A percentile compares a stretch with the other conserved stretches of the same genome.
These are phyloP conservation scores for Brachyhypopomus occidentalis DNA, from an alignment of 2,113 vertebrate species.

Conservation along the genomic window DNA sequence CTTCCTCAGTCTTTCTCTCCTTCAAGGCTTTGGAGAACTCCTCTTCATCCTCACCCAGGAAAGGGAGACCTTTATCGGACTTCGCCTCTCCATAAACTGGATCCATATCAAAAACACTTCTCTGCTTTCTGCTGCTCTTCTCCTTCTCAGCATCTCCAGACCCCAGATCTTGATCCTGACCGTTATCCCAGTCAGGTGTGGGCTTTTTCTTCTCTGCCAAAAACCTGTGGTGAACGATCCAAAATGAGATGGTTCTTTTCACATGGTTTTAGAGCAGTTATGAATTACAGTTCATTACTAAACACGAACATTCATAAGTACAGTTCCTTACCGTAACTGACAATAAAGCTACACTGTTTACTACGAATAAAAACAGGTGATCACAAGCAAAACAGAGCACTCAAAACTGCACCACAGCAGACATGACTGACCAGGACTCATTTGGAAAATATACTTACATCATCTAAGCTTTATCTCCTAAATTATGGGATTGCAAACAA, in stretches of 20 bases:
- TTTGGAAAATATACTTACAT: constrained; percentile 62
- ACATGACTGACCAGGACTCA: constrained; percentile 57
- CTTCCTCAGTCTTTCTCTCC: constrained; percentile 82
- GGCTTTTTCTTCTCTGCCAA: constrained; percentile 84
- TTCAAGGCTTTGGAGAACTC: constrained; percentile 86
- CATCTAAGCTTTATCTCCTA: constrained; percentile 62
- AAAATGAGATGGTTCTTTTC: not conserved
- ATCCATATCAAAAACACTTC: constrained; percentile 76
- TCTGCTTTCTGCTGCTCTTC: constrained; percentile 80
- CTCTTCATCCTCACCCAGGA: constrained; percentile 78
- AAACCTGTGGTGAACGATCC: constrained; percentile 75
- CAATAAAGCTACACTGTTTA: constrained; percentile 6
- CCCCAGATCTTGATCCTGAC: constrained; percentile 72
- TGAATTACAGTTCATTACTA: not conserved
- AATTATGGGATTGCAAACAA: constrained; percentile 70
- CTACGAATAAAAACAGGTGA: constrained; percentile 8
- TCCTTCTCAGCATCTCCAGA: constrained; percentile 69
- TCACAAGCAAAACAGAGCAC: constrained; percentile 41
- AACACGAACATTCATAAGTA: not conserved
- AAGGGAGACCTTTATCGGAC: constrained; percentile 82
- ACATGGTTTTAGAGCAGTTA: not conserved
- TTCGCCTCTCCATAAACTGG: constrained; percentile 69
- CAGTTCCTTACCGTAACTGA: not conserved
- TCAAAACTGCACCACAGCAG: constrained; percentile 54
- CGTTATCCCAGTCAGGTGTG: constrained; percentile 78